Conservation (phyloP, 2,888 invertebrate species). For the Sympetrum striolatum region DNA sequence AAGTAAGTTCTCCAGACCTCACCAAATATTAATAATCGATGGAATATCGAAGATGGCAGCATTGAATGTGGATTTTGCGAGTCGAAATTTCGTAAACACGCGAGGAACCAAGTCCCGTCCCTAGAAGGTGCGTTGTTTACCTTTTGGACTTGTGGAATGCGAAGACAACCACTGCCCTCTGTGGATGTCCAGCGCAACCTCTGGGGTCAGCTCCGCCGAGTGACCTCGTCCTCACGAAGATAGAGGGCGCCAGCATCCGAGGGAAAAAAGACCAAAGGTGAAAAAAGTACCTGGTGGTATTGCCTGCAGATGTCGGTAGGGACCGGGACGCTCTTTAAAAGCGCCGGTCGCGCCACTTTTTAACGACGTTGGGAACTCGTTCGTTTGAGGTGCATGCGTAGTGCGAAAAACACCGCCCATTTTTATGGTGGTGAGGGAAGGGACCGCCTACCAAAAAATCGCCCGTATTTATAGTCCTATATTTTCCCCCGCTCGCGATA, state of each 20-base stretch:
- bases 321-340: conserved; percentile 29
- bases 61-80: no score
- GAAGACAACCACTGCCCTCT: conserved; percentile 14
- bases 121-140: not conserved
- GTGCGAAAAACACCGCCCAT: conserved; percentile 18
- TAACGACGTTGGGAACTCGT: conserved; percentile 2
- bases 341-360: conserved; percentile 34
- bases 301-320: conserved; percentile 34
- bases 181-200: not conserved
- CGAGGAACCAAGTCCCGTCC: no score
- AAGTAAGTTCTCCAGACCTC: no score
- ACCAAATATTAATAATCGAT: no score
- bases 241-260: conserved; percentile 3
- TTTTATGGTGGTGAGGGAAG: not conserved
- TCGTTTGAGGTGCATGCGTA: conserved; percentile 22
- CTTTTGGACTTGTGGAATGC: not conserved
- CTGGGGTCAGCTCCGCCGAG: not conserved
- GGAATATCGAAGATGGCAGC: no score
- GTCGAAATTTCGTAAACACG: no score
- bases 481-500: no score
- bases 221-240: not conserved
- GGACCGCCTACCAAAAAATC: not conserved
- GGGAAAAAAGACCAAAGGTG: not conserved
- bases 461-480: no score
- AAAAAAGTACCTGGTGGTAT: conserved; percentile 12